These are phyloP conservation scores for Poecilia velifera DNA, from an alignment of 2,797 vertebrate genomes.

Conservation along the genomic window DNA sequence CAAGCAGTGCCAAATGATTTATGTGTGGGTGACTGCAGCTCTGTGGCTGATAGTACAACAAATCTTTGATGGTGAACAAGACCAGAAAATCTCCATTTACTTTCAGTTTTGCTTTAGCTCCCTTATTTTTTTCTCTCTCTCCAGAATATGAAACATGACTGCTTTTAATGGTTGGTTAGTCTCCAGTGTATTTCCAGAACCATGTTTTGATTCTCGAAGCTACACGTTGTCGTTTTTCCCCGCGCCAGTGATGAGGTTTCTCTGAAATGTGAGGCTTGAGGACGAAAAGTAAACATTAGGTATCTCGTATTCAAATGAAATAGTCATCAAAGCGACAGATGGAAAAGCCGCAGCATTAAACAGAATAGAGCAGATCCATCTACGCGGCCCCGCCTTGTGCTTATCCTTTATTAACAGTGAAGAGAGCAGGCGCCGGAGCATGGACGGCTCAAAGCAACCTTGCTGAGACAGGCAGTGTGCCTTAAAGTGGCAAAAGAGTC, in stretches of 20 bases:
- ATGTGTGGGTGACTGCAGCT: not conserved
- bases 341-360: not conserved
- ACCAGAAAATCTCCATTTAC: not conserved
- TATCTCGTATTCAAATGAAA: not conserved
- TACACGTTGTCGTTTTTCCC: not conserved
- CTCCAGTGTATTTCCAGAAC: not conserved
- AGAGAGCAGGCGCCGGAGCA: not conserved
- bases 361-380: not conserved
- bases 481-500: constrained; percentile 15
- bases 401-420: not conserved
- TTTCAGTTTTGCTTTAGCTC: not conserved
- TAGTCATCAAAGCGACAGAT: not conserved
- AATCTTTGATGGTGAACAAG: not conserved
- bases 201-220: not conserved
- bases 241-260: not conserved
- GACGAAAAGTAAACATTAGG: not conserved
- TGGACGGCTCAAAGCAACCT: constrained; percentile 13
- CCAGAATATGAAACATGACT: not conserved
- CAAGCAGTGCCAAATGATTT: not conserved
- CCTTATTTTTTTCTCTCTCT: too few relatives aligned
- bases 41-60: not conserved
- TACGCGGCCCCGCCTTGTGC: constrained; percentile 4
- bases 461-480: not conserved
- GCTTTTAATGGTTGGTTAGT: not conserved
- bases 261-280: not conserved